phyloP scores from a whole-genome alignment of 2,113 vertebrate species.

The Psammodynastes pulverulentus region DNA sequence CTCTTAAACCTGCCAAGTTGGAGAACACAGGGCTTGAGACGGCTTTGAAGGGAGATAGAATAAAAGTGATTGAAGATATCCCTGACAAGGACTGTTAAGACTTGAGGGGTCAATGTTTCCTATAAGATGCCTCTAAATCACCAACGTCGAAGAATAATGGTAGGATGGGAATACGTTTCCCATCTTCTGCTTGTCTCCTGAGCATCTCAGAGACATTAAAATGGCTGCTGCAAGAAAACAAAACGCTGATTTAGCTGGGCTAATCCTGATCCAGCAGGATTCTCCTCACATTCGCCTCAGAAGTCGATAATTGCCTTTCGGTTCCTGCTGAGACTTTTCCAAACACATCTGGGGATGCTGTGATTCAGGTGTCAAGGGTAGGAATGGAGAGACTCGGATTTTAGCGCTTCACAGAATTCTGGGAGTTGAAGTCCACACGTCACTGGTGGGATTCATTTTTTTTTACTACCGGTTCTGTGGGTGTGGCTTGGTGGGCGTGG shows the following conservation, averaged over 20 bases:
- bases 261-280: not conserved
- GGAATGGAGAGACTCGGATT: not conserved
- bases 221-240: not conserved
- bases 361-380: not conserved
- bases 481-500: no score
- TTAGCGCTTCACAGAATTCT: no score
- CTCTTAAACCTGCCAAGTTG: not conserved
- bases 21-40: not conserved
- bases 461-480: no score
- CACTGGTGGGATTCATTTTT: no score
- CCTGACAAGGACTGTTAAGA: not conserved
- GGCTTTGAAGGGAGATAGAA: not conserved
- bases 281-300: not conserved
- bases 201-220: not conserved
- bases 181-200: not conserved
- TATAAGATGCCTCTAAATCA: not conserved
- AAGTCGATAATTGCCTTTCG: not conserved
- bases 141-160: rapidly evolving
- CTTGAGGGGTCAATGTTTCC: not conserved
- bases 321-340: not conserved
- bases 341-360: not conserved
- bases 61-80: not conserved
- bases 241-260: not conserved
- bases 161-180: not conserved
- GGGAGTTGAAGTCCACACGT: no score